Evolutionary conservation across 2,888 invertebrate genomes (phyloP).

Genomic region (Netelia inedita): DNA sequence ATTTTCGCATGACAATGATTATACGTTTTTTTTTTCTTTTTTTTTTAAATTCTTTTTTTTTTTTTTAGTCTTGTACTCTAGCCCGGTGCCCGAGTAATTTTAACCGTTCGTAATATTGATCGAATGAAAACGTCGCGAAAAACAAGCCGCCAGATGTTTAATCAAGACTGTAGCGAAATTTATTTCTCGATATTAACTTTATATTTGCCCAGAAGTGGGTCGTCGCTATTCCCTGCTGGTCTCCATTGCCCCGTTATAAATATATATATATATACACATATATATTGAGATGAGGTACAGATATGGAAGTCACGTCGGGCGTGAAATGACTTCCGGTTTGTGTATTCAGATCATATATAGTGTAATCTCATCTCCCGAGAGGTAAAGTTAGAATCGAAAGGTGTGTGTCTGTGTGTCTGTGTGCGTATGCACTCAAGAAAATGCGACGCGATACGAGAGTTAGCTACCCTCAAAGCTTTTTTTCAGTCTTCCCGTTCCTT

Average conservation of each 20-base stretch:
- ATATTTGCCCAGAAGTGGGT: too few species aligned
- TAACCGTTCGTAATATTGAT: too few species aligned
- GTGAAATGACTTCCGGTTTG: slow-evolving; percentile 67
- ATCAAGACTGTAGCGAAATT: too few species aligned
- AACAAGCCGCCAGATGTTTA: too few species aligned
- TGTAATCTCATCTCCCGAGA: slow-evolving; percentile 60
- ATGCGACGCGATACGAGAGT: not conserved
- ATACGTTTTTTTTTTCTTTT: not conserved
- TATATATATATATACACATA: not conserved
- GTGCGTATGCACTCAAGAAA: slow-evolving; percentile 5
- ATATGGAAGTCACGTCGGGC: slow-evolving; percentile 60
- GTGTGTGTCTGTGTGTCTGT: not conserved
- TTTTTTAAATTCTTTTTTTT: too few species aligned
- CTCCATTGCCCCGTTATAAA: not conserved
- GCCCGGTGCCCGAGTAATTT: too few species aligned
- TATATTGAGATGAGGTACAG: slow-evolving; percentile 42
- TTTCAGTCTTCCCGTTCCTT: not conserved
- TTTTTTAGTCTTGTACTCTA: too few species aligned
- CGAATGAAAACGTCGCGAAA: too few species aligned
- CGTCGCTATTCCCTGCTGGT: too few species aligned
- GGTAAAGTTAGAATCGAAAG: not conserved
- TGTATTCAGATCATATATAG: slow-evolving; percentile 59
- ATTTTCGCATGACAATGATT: not conserved
- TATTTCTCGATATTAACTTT: too few species aligned
- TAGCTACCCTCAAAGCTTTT: not conserved